Conservation (phyloP, 2,888 invertebrate species). For the Eledona agricola region DNA sequence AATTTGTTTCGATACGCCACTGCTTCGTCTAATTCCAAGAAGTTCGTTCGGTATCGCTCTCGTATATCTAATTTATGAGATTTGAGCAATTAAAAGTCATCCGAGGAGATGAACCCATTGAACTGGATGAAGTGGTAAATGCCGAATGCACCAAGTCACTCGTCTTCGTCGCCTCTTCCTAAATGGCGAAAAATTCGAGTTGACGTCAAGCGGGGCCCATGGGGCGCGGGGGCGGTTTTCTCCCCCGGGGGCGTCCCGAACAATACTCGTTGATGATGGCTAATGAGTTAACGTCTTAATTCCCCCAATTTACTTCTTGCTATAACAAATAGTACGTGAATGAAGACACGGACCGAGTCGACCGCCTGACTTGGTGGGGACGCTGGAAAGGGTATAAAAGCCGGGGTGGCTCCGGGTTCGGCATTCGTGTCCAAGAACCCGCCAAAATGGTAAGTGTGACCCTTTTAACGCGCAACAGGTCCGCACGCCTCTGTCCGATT, state of each 20-base stretch:
- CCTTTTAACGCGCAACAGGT: constrained; percentile 19
- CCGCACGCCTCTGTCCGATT: too few relatives aligned
- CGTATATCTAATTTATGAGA: too few relatives aligned
- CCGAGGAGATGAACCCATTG: too few relatives aligned
- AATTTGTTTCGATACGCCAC: too few relatives aligned
- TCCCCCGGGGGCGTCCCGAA: constrained; percentile 4
- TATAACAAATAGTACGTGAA: constrained; percentile 33
- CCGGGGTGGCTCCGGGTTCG: constrained; percentile 25
- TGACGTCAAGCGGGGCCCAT: constrained; percentile 8
- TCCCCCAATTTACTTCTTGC: constrained; percentile 35
- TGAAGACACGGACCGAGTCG: constrained; percentile 26
- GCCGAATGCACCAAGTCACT: too few relatives aligned
- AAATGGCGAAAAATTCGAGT: too few relatives aligned
- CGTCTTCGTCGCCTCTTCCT: too few relatives aligned
- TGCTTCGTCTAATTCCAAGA: too few relatives aligned
- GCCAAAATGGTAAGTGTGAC: constrained; percentile 33
- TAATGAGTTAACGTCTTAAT: constrained; percentile 37
- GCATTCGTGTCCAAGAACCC: constrained; percentile 22
- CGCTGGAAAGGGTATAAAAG: constrained; percentile 22
- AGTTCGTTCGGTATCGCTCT: too few relatives aligned
- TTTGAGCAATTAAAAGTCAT: too few relatives aligned
- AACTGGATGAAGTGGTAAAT: too few relatives aligned
- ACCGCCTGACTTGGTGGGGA: constrained; percentile 11
- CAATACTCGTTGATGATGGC: constrained; percentile 30
- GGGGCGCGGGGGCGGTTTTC: neutral